These are phyloP conservation scores for Amblyteles armatorius DNA, from an alignment of 2,888 invertebrate species.

Conservation along the genomic window DNA sequence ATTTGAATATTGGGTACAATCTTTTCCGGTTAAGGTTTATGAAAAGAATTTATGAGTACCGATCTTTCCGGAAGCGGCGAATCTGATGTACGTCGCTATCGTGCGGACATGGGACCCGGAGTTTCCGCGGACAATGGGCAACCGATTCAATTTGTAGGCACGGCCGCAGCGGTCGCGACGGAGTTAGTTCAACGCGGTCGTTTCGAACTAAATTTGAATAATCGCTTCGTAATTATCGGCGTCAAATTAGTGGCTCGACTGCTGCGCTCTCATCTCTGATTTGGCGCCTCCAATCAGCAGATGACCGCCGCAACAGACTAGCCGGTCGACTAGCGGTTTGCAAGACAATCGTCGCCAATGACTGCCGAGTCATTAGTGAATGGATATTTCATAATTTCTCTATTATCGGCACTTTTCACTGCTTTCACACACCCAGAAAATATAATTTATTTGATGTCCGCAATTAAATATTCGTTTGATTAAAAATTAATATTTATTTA, in stretches of 20 bases:
- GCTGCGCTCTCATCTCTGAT: slow-evolving; percentile 11
- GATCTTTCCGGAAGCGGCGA: background rate
- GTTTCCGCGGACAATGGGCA: slow-evolving; percentile 2
- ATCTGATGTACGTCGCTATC: background rate
- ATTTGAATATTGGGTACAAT: slow-evolving; percentile 40
- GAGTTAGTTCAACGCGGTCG: slow-evolving; percentile 19
- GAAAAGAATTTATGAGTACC: background rate
- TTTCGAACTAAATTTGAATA: slow-evolving; percentile 54
- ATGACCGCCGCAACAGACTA: background rate
- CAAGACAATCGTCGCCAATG: background rate
- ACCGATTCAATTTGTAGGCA: slow-evolving; percentile 51
- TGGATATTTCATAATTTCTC: background rate
- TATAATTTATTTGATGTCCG: too few relatives aligned
- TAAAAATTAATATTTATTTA: too few relatives aligned
- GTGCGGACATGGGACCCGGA: background rate
- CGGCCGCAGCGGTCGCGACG: background rate
- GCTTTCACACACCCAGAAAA: too few relatives aligned
- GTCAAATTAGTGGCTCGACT: slow-evolving; percentile 32
- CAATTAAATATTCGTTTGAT: too few relatives aligned
- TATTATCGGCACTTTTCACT: too few relatives aligned
- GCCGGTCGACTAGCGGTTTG: background rate
- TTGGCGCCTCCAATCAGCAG: slow-evolving; percentile 17
- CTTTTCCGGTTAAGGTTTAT: background rate
- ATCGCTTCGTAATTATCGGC: slow-evolving; percentile 35
- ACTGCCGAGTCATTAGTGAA: background rate